Conservation (phyloP, 2,797 vertebrate species). For the Naso thynnoides region DNA sequence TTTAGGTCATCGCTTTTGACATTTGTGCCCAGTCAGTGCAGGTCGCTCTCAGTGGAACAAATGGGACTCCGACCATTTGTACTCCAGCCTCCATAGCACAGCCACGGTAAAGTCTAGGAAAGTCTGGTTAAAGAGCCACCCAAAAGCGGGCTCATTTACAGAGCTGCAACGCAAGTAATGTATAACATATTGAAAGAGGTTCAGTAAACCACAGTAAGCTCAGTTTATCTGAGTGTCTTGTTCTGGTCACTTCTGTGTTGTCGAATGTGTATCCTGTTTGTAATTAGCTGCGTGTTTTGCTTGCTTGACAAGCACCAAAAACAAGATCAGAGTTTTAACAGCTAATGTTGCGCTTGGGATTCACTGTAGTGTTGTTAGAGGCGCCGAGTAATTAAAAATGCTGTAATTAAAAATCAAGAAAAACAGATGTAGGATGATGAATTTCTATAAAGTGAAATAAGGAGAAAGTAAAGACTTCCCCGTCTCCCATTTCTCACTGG, state of each 20-base stretch:
- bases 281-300: slow-evolving; percentile 30
- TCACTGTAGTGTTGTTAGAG: slow-evolving; percentile 29
- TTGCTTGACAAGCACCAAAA: slow-evolving; percentile 13
- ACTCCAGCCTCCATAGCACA: background rate
- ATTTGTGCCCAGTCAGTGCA: too few species aligned
- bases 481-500: too few species aligned
- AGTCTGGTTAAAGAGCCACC: slow-evolving; percentile 30
- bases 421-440: too few species aligned
- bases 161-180: slow-evolving; percentile 11
- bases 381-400: too few species aligned
- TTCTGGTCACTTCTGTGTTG: background rate
- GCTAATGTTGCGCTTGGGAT: slow-evolving; percentile 17
- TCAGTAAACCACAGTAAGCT: slow-evolving; percentile 30
- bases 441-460: too few species aligned
- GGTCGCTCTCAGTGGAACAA: background rate
- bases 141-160: slow-evolving; percentile 39
- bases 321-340: slow-evolving; percentile 20
- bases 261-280: slow-evolving; percentile 7
- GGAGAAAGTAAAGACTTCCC: too few species aligned
- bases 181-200: slow-evolving; percentile 19
- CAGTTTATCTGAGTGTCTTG: slow-evolving; percentile 1
- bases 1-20: too few species aligned
- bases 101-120: background rate
- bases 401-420: too few species aligned
- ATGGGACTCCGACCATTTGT: background rate